Evolutionary conservation across 2,888 invertebrate species (phyloP).

Genomic region (Orchesella flavescens): DNA sequence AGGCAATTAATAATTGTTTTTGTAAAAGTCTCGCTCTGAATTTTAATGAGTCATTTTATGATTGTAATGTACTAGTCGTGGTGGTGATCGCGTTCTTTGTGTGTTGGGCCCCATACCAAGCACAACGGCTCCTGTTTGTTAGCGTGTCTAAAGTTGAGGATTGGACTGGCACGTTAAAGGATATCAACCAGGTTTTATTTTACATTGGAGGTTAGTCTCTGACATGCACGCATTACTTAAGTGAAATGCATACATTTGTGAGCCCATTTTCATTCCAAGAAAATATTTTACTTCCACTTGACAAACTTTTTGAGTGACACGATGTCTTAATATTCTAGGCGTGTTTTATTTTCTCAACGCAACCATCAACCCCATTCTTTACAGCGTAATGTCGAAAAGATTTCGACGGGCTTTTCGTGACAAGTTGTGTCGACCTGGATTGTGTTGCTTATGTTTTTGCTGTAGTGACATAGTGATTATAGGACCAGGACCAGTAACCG

Average conservation of each 20-base stretch:
- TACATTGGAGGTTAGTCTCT: conserved; percentile 72
- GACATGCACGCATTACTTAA: not conserved
- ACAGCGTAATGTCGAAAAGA: conserved; percentile 70
- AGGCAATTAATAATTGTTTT: not conserved
- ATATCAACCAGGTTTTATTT: conserved; percentile 72
- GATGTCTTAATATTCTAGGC: conserved; percentile 58
- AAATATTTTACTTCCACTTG: not conserved
- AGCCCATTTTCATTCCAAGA: not conserved
- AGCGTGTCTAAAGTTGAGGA: conserved; percentile 70
- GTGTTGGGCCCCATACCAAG: conserved; percentile 69
- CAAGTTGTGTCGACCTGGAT: conserved; percentile 67
- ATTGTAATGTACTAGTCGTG: conserved; percentile 41
- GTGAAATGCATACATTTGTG: not conserved
- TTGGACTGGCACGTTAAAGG: conserved; percentile 72
- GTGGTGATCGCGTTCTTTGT: conserved; percentile 67
- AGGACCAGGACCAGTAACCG: conserved; percentile 53
- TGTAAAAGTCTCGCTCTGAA: not conserved
- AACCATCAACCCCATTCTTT: conserved; percentile 69
- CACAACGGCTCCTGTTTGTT: conserved; percentile 70
- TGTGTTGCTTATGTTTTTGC: conserved; percentile 69
- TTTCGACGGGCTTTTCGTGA: conserved; percentile 71
- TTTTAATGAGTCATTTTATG: conserved; percentile 20
- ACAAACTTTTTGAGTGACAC: not conserved
- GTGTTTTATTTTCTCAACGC: conserved; percentile 71
- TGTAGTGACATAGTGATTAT: conserved; percentile 69